These are phyloP conservation scores for Rhincodon typus DNA, from an alignment of 2,797 vertebrate genomes.

Conservation along the genomic window DNA sequence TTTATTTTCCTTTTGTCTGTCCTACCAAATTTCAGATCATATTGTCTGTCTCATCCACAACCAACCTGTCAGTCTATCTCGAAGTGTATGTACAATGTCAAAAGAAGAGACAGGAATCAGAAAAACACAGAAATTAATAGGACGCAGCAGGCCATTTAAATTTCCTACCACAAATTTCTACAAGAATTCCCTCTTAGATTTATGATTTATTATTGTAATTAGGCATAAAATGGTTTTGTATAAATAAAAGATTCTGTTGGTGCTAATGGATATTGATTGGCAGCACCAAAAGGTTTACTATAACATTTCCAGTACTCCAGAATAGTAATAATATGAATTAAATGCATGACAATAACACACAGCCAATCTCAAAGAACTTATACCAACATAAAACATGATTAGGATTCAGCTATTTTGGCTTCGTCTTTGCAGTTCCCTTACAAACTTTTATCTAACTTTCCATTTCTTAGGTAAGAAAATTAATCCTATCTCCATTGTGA, in stretches of 20 bases:
- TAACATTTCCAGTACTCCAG: background rate
- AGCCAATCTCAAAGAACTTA: background rate
- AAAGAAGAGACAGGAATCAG: background rate
- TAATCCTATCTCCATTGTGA: background rate
- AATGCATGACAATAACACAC: background rate
- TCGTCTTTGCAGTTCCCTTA: background rate
- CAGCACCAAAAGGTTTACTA: background rate
- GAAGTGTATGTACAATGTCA: background rate
- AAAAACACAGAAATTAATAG: background rate
- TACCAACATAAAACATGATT: background rate
- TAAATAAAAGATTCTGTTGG: background rate
- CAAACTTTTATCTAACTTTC: too few species aligned
- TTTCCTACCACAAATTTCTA: background rate
- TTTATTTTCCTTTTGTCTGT: background rate
- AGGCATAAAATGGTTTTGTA: background rate
- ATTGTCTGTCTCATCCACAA: background rate
- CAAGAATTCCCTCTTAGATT: background rate
- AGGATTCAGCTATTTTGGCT: background rate
- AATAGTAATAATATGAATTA: background rate
- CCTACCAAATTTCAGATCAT: background rate
- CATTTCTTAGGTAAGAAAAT: background rate
- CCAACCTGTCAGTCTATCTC: background rate
- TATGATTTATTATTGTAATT: constrained; percentile 12
- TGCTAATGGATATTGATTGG: background rate
- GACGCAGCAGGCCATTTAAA: background rate